Percentiles rank a stretch among this genome's conserved stretches.
These are phyloP conservation scores for Pristionchus arcanus DNA, from an alignment of 2,888 invertebrate genomes.

Conservation along the genomic window DNA sequence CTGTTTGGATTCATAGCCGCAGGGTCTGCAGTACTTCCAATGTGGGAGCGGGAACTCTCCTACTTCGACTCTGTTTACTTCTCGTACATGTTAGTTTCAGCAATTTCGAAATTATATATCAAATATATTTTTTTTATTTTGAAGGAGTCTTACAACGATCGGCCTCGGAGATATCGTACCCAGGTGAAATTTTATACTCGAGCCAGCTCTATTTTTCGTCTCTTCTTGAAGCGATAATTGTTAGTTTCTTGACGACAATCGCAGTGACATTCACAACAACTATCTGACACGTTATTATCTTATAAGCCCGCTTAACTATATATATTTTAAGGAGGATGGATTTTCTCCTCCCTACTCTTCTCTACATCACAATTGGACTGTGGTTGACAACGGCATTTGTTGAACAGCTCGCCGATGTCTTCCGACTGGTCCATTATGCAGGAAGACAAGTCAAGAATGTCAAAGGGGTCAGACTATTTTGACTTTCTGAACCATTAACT, in stretches of 20 bases:
- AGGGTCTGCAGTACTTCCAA: conserved; percentile 75
- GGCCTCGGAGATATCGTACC: conserved; percentile 77
- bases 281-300: no score
- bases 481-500: neutral
- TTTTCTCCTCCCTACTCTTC: conserved; percentile 73
- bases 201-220: neutral
- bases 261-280: no score
- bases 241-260: no score
- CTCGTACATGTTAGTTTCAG: conserved; percentile 72
- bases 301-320: no score
- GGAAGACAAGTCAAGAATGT: conserved; percentile 76
- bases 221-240: neutral
- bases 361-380: conserved; percentile 76
- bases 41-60: conserved; percentile 76
- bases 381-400: conserved; percentile 77
- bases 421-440: conserved; percentile 76
- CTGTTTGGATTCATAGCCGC: conserved; percentile 75
- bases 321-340: conserved; percentile 72
- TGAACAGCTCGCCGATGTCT: conserved; percentile 77
- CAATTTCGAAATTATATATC: neutral
- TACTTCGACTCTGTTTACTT: conserved; percentile 78
- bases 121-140: neutral
- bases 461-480: conserved; percentile 65
- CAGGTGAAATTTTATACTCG: conserved; percentile 55
- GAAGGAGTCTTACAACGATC: conserved; percentile 75